These are phyloP conservation scores for Lampris megalopsis DNA, from an alignment of 2,113 vertebrate genomes.

Conservation along the genomic window DNA sequence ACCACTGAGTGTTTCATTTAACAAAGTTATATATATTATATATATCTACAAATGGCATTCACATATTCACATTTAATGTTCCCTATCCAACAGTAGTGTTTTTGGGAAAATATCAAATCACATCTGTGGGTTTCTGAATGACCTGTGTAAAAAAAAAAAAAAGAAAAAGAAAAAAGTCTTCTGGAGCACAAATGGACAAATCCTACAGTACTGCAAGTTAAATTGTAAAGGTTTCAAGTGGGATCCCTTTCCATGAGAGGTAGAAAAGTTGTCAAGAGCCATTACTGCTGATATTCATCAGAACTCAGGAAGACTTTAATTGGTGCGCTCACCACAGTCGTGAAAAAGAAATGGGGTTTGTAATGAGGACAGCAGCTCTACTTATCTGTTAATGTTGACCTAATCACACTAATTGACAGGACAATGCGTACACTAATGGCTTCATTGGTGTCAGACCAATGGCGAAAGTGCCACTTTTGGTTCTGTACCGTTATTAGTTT, in stretches of 20 bases:
- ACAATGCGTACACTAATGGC: background rate
- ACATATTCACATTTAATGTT: no score
- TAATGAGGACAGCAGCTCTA: slow-evolving; percentile 17
- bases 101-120: no score
- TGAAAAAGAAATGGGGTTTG: slow-evolving; percentile 35
- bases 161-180: background rate
- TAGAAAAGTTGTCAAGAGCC: slow-evolving; percentile 13
- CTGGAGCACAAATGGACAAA: background rate
- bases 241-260: background rate
- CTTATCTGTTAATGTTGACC: slow-evolving; percentile 13
- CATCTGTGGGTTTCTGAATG: no score
- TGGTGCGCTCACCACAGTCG: slow-evolving; percentile 7
- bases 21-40: no score
- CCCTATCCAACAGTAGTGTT: no score
- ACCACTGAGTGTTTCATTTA: no score
- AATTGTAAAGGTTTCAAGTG: background rate
- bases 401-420: slow-evolving; percentile 10
- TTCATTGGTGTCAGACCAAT: slow-evolving; percentile 5
- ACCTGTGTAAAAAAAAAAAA: no score
- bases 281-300: slow-evolving; percentile 26
- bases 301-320: slow-evolving; percentile 14
- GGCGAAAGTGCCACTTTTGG: background rate
- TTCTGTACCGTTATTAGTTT: background rate
- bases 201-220: background rate
- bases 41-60: no score